These are phyloP conservation scores for Lochmaea capreae DNA, from an alignment of 2,888 invertebrate genomes.

Conservation along the genomic window DNA sequence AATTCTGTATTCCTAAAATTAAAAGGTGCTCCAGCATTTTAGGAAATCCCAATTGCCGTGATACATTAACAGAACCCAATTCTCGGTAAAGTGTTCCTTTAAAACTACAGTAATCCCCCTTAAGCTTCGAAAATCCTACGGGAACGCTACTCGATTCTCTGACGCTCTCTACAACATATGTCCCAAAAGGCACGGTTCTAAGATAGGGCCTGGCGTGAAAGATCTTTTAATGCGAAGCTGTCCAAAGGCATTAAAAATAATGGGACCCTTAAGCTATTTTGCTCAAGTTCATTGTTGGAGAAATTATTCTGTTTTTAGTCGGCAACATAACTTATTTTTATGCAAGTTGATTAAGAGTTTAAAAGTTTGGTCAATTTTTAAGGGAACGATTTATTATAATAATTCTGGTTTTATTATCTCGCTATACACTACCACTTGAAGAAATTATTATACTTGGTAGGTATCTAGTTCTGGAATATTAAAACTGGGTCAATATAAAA, in stretches of 20 bases:
- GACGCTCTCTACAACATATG: conserved; percentile 32
- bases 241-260: conserved; percentile 32
- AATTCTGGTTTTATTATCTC: background rate
- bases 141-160: conserved; percentile 33
- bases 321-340: conserved; percentile 17
- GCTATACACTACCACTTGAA: background rate
- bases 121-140: conserved; percentile 34
- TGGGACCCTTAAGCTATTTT: conserved; percentile 30
- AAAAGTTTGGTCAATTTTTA: background rate
- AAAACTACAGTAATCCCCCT: conserved; percentile 36
- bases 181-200: conserved; percentile 32
- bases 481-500: too few species aligned
- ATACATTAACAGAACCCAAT: conserved; percentile 31
- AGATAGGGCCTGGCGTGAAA: conserved; percentile 26
- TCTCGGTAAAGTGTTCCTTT: conserved; percentile 31
- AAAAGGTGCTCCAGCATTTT: conserved; percentile 22
- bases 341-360: background rate
- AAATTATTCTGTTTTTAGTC: conserved; percentile 23
- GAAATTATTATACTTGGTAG: background rate
- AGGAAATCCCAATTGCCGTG: conserved; percentile 19
- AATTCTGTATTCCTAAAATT: conserved; percentile 26
- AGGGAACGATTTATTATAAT: background rate
- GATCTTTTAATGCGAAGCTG: conserved; percentile 33
- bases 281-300: conserved; percentile 24
- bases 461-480: too few species aligned